A percentile compares a stretch with the other conserved stretches of the same genome.
Evolutionary conservation across 2,113 vertebrate species (phyloP).

Genomic region (Dendrocopos noguchii): DNA sequence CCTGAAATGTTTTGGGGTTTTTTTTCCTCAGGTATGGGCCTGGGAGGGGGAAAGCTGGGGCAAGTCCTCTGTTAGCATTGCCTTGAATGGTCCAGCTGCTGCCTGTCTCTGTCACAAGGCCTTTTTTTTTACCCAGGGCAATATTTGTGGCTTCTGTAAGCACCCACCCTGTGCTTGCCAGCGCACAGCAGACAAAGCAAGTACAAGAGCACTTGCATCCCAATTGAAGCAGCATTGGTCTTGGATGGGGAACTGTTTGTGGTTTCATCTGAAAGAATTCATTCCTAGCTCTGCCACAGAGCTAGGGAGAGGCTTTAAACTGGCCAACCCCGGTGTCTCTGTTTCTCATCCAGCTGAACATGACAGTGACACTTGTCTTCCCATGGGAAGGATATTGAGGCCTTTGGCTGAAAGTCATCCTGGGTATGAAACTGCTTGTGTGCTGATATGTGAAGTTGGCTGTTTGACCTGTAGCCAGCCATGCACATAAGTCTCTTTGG

Average conservation of each 20-base stretch:
- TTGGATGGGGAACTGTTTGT: neutral
- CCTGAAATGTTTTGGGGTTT: neutral
- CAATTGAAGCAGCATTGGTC: neutral
- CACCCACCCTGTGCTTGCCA: neutral
- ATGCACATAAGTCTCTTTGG: neutral
- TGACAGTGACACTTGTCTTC: conserved; percentile 23
- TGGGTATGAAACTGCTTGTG: neutral
- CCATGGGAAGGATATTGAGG: neutral
- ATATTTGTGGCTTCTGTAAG: neutral
- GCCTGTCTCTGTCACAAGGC: neutral
- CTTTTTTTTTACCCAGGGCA: neutral
- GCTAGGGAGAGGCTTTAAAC: neutral
- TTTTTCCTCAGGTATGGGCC: neutral
- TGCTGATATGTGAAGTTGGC: neutral
- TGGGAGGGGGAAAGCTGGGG: neutral
- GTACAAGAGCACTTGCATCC: neutral
- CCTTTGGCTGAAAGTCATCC: conserved; percentile 5
- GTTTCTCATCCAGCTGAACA: neutral
- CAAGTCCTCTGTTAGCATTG: neutral
- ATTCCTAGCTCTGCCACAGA: neutral
- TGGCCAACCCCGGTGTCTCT: neutral
- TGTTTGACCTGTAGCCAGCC: neutral
- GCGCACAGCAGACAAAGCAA: neutral
- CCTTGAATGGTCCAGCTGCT: neutral
- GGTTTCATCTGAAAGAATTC: neutral